Evolutionary conservation across 2,888 invertebrate species (phyloP).

Genomic region (Pandemis corylana): DNA sequence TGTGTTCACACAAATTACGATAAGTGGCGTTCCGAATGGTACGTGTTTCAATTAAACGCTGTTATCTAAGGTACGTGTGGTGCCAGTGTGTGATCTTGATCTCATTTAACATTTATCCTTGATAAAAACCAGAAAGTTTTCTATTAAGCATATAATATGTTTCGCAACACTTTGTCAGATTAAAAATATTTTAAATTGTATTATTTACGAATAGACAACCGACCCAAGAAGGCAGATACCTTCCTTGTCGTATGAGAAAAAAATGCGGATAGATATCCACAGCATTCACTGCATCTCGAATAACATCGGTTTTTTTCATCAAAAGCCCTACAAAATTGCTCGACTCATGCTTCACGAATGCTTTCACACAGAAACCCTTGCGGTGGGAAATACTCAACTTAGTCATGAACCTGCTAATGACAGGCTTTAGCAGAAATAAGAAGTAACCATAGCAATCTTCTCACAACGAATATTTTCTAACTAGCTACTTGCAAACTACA

Average conservation of each 20-base stretch:
- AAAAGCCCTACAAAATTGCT: too few species aligned
- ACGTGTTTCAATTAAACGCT: slow-evolving; percentile 24
- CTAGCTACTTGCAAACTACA: slow-evolving; percentile 1
- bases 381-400: background rate
- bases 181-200: background rate
- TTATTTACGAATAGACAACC: background rate
- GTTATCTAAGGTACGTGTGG: slow-evolving; percentile 23
- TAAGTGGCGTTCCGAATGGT: slow-evolving; percentile 22
- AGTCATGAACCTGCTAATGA: background rate
- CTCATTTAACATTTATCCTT: slow-evolving; percentile 14
- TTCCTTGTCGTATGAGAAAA: background rate
- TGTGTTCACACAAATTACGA: background rate
- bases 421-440: background rate
- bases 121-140: slow-evolving; percentile 17
- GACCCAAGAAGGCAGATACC: too few species aligned
- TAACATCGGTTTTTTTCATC: background rate
- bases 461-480: slow-evolving; percentile 9
- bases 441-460: background rate
- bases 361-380: background rate
- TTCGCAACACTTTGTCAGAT: too few species aligned
- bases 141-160: background rate
- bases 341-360: background rate
- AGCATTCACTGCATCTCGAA: background rate
- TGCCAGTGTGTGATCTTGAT: slow-evolving; percentile 5
- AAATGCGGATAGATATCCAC: background rate